phyloP scores from a whole-genome alignment of 2,797 vertebrate species.

The Apogon talboti region DNA sequence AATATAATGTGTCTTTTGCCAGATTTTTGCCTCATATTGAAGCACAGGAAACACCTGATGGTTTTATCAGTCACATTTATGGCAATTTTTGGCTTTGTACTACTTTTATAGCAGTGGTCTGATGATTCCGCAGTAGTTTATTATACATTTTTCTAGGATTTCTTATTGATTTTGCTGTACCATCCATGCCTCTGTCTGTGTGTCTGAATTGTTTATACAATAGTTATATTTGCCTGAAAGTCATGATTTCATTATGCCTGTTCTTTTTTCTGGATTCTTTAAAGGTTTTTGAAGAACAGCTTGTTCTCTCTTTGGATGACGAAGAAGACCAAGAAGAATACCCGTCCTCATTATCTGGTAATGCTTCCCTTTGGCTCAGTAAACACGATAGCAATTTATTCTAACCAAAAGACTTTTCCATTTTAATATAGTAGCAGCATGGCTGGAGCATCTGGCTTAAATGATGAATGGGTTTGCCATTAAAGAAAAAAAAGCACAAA shows the following conservation, averaged over 20 bases:
- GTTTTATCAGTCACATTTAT: too few species aligned
- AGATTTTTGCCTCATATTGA: too few species aligned
- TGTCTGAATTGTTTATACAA: constrained; percentile 19
- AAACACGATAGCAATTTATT: background rate
- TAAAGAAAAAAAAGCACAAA: constrained; percentile 29
- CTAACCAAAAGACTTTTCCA: constrained; percentile 29
- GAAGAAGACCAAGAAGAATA: constrained; percentile 62
- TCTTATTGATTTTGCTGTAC: background rate
- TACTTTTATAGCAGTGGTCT: too few species aligned
- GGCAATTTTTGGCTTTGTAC: too few species aligned
- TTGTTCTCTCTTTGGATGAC: constrained; percentile 79
- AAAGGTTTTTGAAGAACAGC: constrained; percentile 81
- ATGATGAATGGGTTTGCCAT: constrained; percentile 36
- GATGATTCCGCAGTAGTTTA: background rate
- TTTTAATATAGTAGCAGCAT: constrained; percentile 37
- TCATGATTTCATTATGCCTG: background rate
- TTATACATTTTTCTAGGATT: constrained; percentile 16
- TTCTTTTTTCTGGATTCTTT: constrained; percentile 17
- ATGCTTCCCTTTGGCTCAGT: constrained; percentile 8
- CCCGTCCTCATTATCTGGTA: constrained; percentile 65
- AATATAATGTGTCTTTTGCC: too few species aligned
- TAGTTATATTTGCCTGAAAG: constrained; percentile 1
- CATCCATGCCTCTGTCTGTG: constrained; percentile 1
- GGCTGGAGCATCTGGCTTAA: constrained; percentile 29
- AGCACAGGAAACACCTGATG: too few species aligned